Base-by-base conservation (phyloP, 2,113 vertebrate genomes). In the Otus sunia region DNA sequence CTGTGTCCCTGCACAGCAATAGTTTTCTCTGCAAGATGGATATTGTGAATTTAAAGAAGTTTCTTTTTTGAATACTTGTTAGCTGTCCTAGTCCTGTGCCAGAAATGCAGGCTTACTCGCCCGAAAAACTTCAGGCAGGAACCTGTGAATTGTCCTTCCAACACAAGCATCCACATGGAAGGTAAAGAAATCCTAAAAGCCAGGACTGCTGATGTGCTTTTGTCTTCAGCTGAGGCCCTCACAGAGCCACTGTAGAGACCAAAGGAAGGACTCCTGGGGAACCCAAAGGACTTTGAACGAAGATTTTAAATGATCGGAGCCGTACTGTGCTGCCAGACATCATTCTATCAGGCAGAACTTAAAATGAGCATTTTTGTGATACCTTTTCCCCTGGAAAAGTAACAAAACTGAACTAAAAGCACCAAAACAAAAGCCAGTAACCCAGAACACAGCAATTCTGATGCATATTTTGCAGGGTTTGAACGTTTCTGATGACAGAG, bases 31-130 rank as follows among this genome's bases (percentile, higher is more conserved):
- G 75, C 77, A 77, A 60, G 50, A 69, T 30, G 32, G 87, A 37
- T 43, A 62, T 32, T 71, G 76, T 71, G 60, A 92, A 93, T 92
- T 77, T 68, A 26, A 94, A 88, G 69, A 80, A 94, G 50, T 60
- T 94, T 93, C 39, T 90, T 23, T 80, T 83, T 30, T 32, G 45
- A 78, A 27, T 68, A 39, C 37, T 63, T 79, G 86, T 55, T 62
- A 86, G 53, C 41, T 91, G 21, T 36, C 20, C 77, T 34, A 49
- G 37, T 45, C 47, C n/a, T 72, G 10, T 36, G 63, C 69, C 41
- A 34, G 66, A 59, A 79, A 43, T 7, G 23, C 45, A 71, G 66
- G 5, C 25, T 73, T 16, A 25, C 8, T 26, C 1, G 0, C 37
- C 37, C 0, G 0, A 53, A 88, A 69, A 68, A 9, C 43, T 45